A percentile compares a stretch with the other conserved stretches of the same genome.
Conservation (phyloP, 2,113 vertebrate genomes). For the Lycocorax pyrrhopterus region DNA sequence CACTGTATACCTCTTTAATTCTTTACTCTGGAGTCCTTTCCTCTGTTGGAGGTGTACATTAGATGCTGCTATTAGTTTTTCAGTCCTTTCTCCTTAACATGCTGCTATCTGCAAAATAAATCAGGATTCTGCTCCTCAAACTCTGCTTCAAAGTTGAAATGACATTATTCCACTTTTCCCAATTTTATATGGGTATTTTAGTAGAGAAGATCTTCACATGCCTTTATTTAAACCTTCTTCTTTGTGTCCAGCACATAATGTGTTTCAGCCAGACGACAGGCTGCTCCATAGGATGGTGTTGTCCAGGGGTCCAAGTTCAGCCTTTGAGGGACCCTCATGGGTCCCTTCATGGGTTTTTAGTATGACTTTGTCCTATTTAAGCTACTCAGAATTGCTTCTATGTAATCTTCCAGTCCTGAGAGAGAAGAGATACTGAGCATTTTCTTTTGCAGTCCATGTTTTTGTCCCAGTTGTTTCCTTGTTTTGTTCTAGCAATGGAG, state of each 20-base stretch:
- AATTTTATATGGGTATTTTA: background rate
- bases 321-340: accelerated
- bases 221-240: background rate
- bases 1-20: background rate
- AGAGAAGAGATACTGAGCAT: background rate
- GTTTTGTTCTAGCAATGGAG: background rate
- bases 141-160: background rate
- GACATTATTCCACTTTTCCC: background rate
- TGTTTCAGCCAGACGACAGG: background rate
- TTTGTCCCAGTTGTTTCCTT: background rate
- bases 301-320: background rate
- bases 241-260: background rate
- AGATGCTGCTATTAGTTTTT: background rate
- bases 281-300: background rate
- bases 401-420: background rate
- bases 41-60: background rate
- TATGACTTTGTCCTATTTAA: background rate
- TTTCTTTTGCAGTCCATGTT: background rate
- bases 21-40: background rate
- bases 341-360: background rate
- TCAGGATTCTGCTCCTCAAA: background rate
- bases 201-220: background rate
- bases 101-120: background rate
- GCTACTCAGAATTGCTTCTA: background rate
- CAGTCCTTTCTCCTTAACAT: background rate